phyloP scores from a whole-genome alignment of 2,888 invertebrate species.

The Plagodis dolabraria region DNA sequence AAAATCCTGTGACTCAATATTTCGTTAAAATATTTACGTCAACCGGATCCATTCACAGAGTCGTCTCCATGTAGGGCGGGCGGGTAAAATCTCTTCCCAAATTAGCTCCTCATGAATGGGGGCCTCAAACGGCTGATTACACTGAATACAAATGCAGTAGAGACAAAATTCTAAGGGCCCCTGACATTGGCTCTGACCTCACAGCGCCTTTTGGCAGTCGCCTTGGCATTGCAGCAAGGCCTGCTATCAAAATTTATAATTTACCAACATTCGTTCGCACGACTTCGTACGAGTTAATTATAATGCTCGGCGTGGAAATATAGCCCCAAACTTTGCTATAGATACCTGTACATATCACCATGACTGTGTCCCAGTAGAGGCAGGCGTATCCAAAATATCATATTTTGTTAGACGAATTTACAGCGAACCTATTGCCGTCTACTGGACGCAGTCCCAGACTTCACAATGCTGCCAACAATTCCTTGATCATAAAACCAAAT shows the following conservation, averaged over 20 bases:
- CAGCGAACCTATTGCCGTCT: no score
- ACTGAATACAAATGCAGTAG: conserved; percentile 47
- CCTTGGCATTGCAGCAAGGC: conserved; percentile 81
- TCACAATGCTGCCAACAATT: no score
- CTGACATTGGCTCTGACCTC: conserved; percentile 80
- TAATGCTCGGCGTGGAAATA: no score
- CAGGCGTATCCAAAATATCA: no score
- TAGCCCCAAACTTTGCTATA: no score
- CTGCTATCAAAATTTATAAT: conserved; percentile 62
- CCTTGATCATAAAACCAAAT: no score
- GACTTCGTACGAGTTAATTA: neutral
- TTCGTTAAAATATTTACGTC: no score
- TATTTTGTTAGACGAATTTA: no score
- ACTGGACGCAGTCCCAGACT: no score
- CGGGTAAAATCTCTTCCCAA: conserved; percentile 2
- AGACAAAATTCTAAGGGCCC: conserved; percentile 77
- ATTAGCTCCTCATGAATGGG: conserved; percentile 26
- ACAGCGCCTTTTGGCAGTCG: conserved; percentile 73
- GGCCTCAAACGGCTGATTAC: conserved; percentile 20
- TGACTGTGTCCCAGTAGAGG: no score
- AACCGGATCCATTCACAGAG: neutral
- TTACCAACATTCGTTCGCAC: conserved; percentile 6
- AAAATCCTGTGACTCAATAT: no score
- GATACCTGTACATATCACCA: no score
- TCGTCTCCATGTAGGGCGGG: neutral